Evolutionary conservation across 2,888 invertebrate species (phyloP), one percentile per base, ranked within the genome.

Genomic region (Drosophila multiciliata): DNA sequence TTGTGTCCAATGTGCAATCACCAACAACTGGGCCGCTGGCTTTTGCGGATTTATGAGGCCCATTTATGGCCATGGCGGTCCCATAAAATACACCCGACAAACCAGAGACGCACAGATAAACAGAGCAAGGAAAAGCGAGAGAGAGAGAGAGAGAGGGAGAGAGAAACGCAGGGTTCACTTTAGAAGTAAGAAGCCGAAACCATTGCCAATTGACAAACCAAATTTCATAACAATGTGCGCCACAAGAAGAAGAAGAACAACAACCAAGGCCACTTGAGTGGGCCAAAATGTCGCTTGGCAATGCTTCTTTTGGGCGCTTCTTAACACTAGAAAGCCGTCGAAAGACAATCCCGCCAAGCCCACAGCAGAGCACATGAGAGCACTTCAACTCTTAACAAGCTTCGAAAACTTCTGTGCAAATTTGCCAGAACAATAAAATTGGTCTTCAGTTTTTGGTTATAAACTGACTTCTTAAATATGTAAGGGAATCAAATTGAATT

Each of bases 1-100:
- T 82, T 50, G 57, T 74, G 68, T 72, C 67, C 84, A 66, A 78
- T 82, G 82, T 75, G 78, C 87, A 82, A 82, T 82, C 80, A 82
- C 67, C 59, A 60, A 65, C 73, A 77, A 82, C 76, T 71, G 78
- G 71, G 68, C 68, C 77, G 64, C 63, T 68, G 74, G 68, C 68
- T 67, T 45, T 69, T 63, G 67, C 78, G 77, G 72, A 78, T 78
- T 78, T 78, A 78, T 75, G 75, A 65, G 54, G 52, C 53, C 71
- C 79, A 86, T 83, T 83, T 83, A 81, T 73, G 82, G 61, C 66
- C 78, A 60, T 67, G 58, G n/a, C 8, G 50, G 53, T 57, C 60
- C 38, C 65, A 69, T 64, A 75, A 75, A 77, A 63, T 63, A 49
- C 64, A 54, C 48, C 9, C 29, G 40, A 26, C 23, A 45, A 45